Evolutionary conservation across 2,888 invertebrate species (phyloP), one percentile per base, ranked within the genome.

Genomic region (Taphrorychus bicolor): DNA sequence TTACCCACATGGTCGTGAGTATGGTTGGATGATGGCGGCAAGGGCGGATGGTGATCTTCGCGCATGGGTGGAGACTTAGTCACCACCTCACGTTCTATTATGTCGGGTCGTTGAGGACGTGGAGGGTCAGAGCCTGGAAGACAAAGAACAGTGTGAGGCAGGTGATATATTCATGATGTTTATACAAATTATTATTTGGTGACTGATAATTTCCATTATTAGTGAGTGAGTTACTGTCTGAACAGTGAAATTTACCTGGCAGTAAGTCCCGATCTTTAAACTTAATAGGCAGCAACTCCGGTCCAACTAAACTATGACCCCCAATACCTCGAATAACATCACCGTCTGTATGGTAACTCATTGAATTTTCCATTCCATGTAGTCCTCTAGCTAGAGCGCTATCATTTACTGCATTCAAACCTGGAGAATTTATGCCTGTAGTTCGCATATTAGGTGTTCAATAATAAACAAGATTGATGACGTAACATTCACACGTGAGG

Each of bases 61-160:
- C 91, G 82, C 59, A 93, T 86, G 0, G 91, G 90, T 5, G 94
- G 92, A 74, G 92, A 92, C 80, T 94, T 94, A 21, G 91, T 91
- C 0, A 94, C 90, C 2, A 92, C 90, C 84, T 96, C 94, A 42
- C 95, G 84, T 82, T 96, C 95, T 73, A 97, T 97, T 22, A 97
- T 95, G 80, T 97, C 97, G 0, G 97, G 97, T 45, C 96, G 84
- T 80, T 95, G 94, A 0, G 93, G 92, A 70, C 93, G 85, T 23
- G 90, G 90, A 70, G 88, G 88, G 72, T 92, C 91, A 0, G 88
- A 87, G 2, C 67, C 51, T 22, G n/a, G n/a, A n/a, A n/a, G n/a
- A n/a, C n/a, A n/a, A n/a, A n/a, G n/a, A n/a, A n/a, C n/a, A n/a
- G n/a, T n/a, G n/a, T n/a, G n/a, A n/a, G n/a, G n/a, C n/a, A n/a